A percentile compares a stretch with the other conserved stretches of the same genome.
These are phyloP conservation scores for Notiomystis cincta DNA, from an alignment of 2,113 vertebrate genomes.

Conservation along the genomic window DNA sequence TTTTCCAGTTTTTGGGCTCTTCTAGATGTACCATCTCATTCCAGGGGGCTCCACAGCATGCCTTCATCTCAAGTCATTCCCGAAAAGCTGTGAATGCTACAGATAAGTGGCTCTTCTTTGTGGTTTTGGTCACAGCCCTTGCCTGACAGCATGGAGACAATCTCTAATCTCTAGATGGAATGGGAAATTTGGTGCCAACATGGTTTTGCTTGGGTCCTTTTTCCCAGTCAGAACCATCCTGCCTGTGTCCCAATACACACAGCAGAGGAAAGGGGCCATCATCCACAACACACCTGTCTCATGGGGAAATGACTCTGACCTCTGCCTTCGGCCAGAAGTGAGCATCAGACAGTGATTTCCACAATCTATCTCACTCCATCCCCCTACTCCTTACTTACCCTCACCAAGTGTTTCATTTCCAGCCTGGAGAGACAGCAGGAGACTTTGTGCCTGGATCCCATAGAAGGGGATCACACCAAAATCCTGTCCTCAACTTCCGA, in stretches of 20 bases:
- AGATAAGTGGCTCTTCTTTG: background rate
- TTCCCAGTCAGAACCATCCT: background rate
- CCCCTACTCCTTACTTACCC: background rate
- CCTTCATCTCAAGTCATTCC: background rate
- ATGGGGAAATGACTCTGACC: background rate
- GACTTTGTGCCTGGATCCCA: background rate
- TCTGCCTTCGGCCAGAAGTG: background rate
- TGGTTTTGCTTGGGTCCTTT: background rate
- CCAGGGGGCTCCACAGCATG: background rate
- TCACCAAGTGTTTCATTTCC: background rate
- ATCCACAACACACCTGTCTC: background rate
- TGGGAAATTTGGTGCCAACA: background rate
- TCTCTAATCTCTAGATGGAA: background rate
- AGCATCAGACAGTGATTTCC: background rate
- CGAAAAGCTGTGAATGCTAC: background rate
- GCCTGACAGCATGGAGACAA: background rate
- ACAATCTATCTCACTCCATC: background rate
- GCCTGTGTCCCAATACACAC: background rate
- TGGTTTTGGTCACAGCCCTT: background rate
- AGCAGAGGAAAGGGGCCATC: background rate
- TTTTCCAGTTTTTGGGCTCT: background rate
- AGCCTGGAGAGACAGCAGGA: background rate
- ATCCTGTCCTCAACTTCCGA: background rate
- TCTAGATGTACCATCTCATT: background rate
- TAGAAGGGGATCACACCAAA: slow-evolving; percentile 15